These are phyloP conservation scores for Champsocephalus esox DNA, from an alignment of 2,797 vertebrate genomes.

Conservation along the genomic window DNA sequence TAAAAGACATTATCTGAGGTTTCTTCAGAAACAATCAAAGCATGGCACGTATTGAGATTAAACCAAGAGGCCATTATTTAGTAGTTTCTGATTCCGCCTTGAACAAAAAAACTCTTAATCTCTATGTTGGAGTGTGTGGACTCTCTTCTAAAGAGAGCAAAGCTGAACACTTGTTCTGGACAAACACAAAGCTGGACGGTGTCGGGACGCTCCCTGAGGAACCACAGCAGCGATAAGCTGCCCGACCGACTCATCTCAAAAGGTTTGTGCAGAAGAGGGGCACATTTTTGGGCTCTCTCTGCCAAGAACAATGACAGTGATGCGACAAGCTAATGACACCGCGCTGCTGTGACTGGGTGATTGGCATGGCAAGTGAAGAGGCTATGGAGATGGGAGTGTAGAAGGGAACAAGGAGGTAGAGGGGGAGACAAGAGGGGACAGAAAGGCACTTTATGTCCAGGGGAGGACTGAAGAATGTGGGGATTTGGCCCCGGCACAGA, in stretches of 20 bases:
- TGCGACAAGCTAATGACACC: constrained; percentile 55
- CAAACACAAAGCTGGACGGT: constrained; percentile 54
- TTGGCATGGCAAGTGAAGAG: constrained; percentile 58
- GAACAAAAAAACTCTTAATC: constrained; percentile 44
- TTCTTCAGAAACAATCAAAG: constrained; percentile 45
- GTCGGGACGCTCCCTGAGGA: constrained; percentile 47
- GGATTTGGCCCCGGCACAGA: constrained; percentile 74
- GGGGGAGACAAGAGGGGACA: constrained; percentile 40
- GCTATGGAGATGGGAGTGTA: constrained; percentile 51
- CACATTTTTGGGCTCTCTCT: constrained; percentile 51
- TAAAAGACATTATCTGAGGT: constrained; percentile 6
- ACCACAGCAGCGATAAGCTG: constrained; percentile 60
- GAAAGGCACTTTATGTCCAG: constrained; percentile 74
- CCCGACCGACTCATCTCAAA: constrained; percentile 59
- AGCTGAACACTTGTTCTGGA: constrained; percentile 44
- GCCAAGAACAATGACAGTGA: constrained; percentile 69
- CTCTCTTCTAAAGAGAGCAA: constrained; percentile 29
- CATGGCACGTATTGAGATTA: constrained; percentile 23
- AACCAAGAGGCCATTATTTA: constrained; percentile 41
- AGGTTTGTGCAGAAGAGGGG: constrained; percentile 59
- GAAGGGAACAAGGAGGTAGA: constrained; percentile 35
- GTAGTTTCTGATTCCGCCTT: constrained; percentile 42
- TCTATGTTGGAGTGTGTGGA: constrained; percentile 36
- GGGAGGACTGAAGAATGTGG: constrained; percentile 78
- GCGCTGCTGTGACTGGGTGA: constrained; percentile 32